Percentiles rank a stretch among this genome's conserved stretches.
Evolutionary conservation across 1,140 invertebrate species (phyloP).

Genomic region (Diachasmimorpha longicaudata): DNA sequence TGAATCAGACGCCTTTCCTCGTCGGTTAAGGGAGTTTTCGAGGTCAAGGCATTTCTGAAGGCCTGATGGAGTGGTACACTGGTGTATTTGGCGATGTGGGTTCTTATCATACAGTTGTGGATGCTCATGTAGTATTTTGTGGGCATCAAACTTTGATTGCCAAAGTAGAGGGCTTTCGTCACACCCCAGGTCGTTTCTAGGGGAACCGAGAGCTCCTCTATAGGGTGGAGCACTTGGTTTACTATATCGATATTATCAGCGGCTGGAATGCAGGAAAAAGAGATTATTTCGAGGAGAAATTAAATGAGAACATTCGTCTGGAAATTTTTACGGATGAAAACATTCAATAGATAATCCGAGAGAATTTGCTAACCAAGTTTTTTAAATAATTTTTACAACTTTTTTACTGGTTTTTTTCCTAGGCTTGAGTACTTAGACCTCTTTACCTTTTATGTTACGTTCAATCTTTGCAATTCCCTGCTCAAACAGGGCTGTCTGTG

Average conservation of each 20-base stretch:
- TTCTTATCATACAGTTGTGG: conserved; percentile 73
- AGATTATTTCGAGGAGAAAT: no score
- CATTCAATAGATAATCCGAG: no score
- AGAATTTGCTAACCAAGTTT: not conserved
- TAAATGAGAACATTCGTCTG: no score
- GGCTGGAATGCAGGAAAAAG: conserved; percentile 32
- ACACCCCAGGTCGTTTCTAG: conserved; percentile 87
- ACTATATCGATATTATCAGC: conserved; percentile 69
- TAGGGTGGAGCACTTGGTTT: conserved; percentile 75
- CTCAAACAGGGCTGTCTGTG: conserved; percentile 84
- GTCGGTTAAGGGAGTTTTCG: conserved; percentile 59
- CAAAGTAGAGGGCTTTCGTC: conserved; percentile 80
- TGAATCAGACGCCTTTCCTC: conserved; percentile 75
- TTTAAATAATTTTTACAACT: not conserved
- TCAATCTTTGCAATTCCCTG: conserved; percentile 73
- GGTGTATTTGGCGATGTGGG: conserved; percentile 71
- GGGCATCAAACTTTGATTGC: conserved; percentile 81
- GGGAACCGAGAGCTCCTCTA: conserved; percentile 76
- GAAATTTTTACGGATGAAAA: no score
- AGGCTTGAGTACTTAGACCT: not conserved
- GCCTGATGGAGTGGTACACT: conserved; percentile 72
- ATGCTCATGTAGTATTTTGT: conserved; percentile 77
- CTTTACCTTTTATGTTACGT: conserved; percentile 43
- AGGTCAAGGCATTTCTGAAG: conserved; percentile 66
- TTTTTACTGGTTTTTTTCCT: not conserved